Evolutionary conservation across 1,140 invertebrate species (phyloP).

Genomic region (Odontomachus brunneus): DNA sequence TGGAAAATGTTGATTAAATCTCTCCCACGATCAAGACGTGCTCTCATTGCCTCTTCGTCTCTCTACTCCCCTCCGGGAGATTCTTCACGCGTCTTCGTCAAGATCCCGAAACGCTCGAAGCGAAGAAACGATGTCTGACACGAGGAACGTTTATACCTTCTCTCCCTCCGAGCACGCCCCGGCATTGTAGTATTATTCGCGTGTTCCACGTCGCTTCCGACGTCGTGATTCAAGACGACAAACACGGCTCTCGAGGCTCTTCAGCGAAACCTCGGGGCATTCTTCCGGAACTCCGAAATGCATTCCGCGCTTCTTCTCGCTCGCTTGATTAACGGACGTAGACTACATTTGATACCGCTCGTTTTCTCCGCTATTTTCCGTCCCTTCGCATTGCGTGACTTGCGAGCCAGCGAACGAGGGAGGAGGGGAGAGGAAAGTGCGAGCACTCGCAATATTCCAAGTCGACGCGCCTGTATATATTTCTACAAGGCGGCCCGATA

Average conservation of each 20-base stretch:
- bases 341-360: not conserved
- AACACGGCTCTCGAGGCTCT: not conserved
- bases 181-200: not conserved
- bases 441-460: too few species aligned
- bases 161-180: not conserved
- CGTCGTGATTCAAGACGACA: not conserved
- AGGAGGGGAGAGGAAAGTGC: too few species aligned
- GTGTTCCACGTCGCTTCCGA: not conserved
- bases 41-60: not conserved
- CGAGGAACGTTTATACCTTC: too few species aligned
- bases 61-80: too few species aligned
- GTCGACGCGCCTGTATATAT: not conserved
- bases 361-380: not conserved
- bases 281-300: not conserved
- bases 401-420: too few species aligned
- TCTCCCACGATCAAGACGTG: too few species aligned
- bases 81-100: too few species aligned
- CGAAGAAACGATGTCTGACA: too few species aligned
- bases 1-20: conserved; percentile 4
- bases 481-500: conserved; percentile 14
- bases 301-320: not conserved
- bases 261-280: not conserved
- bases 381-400: not conserved
- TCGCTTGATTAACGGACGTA: conserved; percentile 7
- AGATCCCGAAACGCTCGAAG: too few species aligned